phyloP scores from a whole-genome alignment of 2,888 invertebrate species.

The Zaprionus obscuricornis region DNA sequence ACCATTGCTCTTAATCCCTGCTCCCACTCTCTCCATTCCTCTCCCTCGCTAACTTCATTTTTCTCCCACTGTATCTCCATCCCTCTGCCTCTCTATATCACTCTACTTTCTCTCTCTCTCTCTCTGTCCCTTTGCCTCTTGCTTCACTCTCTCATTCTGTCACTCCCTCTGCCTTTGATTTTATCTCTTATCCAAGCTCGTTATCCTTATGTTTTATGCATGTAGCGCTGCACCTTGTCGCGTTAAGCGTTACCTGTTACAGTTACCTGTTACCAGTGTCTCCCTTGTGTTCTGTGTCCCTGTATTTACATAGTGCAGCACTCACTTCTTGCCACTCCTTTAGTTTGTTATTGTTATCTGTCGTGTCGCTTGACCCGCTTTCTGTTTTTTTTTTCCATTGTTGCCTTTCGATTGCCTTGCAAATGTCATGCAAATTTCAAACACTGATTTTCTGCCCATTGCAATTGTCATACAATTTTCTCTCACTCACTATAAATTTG shows the following conservation, averaged over 20 bases:
- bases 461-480: slow-evolving; percentile 80
- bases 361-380: slow-evolving; percentile 46
- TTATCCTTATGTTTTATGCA: slow-evolving; percentile 78
- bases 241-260: slow-evolving; percentile 37
- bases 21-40: too few relatives aligned
- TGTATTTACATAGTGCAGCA: too few relatives aligned
- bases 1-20: too few relatives aligned
- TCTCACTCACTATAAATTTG: not conserved
- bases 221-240: slow-evolving; percentile 40
- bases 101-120: too few relatives aligned
- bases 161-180: too few relatives aligned
- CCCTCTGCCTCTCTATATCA: too few relatives aligned
- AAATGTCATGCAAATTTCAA: slow-evolving; percentile 80
- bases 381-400: slow-evolving; percentile 37
- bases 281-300: not conserved
- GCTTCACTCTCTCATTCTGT: too few relatives aligned
- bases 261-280: not conserved
- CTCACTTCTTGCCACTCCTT: not conserved
- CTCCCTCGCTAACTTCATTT: too few relatives aligned
- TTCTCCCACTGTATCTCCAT: too few relatives aligned
- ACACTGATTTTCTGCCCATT: slow-evolving; percentile 73
- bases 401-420: slow-evolving; percentile 64
- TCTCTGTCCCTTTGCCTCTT: too few relatives aligned
- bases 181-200: too few relatives aligned
- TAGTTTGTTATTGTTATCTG: slow-evolving; percentile 48